phyloP scores from a whole-genome alignment of 1,140 invertebrate genomes.

The Drosophila bipectinata region DNA sequence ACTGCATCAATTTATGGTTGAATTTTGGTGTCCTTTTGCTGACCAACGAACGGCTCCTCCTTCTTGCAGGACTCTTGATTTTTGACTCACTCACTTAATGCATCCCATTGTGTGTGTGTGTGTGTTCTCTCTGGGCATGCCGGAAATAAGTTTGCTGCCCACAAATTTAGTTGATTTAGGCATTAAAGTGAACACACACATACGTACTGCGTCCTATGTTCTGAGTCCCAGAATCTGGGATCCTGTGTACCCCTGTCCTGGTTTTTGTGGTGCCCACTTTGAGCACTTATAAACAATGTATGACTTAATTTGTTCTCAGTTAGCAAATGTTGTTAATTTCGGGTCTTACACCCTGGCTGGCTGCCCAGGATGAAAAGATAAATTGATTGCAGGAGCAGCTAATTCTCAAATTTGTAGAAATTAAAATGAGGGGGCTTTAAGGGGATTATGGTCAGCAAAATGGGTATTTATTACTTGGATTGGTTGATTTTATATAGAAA shows the following conservation, averaged over 20 bases:
- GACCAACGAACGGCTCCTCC: background rate
- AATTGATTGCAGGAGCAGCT: constrained; percentile 19
- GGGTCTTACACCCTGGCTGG: constrained; percentile 11
- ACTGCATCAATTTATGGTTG: constrained; percentile 81
- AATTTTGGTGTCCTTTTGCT: constrained; percentile 63
- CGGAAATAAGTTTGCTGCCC: constrained; percentile 81
- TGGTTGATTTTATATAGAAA: too few species aligned
- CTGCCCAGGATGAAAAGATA: constrained; percentile 10
- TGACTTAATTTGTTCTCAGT: constrained; percentile 80
- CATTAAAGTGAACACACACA: constrained; percentile 71
- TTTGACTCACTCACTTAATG: constrained; percentile 3
- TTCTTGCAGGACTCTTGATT: constrained; percentile 66
- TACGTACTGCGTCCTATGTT: background rate
- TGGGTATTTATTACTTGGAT: too few species aligned
- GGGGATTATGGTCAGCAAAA: too few species aligned
- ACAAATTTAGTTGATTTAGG: constrained; percentile 82
- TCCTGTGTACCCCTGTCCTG: background rate
- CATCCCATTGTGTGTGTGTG: constrained; percentile 16
- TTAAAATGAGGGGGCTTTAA: background rate
- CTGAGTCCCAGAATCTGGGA: background rate
- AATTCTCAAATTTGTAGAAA: background rate
- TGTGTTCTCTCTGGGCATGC: constrained; percentile 48
- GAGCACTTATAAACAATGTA: constrained; percentile 79
- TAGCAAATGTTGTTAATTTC: constrained; percentile 81
- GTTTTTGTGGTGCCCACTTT: constrained; percentile 43